Conservation (phyloP, 2,797 vertebrate genomes). For the Enteromius trimaculatus region DNA sequence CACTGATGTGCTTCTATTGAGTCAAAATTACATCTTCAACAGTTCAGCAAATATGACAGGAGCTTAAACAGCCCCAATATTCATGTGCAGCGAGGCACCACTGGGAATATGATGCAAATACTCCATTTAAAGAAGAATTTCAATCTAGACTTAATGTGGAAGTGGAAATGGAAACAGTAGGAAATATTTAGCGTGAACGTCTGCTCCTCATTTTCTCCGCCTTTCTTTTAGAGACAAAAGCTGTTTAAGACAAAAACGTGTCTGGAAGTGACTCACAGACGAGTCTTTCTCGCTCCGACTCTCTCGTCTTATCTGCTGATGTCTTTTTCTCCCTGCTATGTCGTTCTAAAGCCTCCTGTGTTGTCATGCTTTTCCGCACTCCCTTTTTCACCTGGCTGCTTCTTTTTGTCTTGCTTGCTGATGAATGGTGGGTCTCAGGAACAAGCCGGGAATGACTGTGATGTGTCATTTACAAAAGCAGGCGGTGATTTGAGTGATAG, state of each 20-base stretch:
- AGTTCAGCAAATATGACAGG: conserved; percentile 65
- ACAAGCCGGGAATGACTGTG: conserved; percentile 68
- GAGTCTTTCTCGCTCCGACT: background rate
- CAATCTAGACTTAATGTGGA: conserved; percentile 52
- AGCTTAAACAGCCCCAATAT: conserved; percentile 53
- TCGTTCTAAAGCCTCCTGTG: conserved; percentile 15
- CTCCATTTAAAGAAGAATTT: conserved; percentile 56
- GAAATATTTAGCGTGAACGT: conserved; percentile 32
- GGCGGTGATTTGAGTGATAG: conserved; percentile 63
- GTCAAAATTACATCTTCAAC: conserved; percentile 71
- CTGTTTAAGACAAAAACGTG: conserved; percentile 26
- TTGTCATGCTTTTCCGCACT: conserved; percentile 27
- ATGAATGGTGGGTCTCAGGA: conserved; percentile 72
- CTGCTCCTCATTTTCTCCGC: conserved; percentile 18
- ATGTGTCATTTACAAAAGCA: conserved; percentile 68
- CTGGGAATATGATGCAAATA: conserved; percentile 53
- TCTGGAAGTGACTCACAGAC: conserved; percentile 4
- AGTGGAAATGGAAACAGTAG: conserved; percentile 46
- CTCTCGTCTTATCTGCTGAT: conserved; percentile 28
- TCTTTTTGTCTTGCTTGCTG: conserved; percentile 52
- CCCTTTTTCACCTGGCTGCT: conserved; percentile 14
- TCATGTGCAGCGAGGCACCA: conserved; percentile 54
- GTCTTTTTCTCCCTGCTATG: conserved; percentile 27
- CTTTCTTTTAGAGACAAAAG: conserved; percentile 35
- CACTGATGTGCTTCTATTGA: conserved; percentile 65